A percentile compares a stretch with the other conserved stretches of the same genome.
These are phyloP conservation scores for Agrochola litura DNA, from an alignment of 2,888 invertebrate genomes.

Conservation along the genomic window DNA sequence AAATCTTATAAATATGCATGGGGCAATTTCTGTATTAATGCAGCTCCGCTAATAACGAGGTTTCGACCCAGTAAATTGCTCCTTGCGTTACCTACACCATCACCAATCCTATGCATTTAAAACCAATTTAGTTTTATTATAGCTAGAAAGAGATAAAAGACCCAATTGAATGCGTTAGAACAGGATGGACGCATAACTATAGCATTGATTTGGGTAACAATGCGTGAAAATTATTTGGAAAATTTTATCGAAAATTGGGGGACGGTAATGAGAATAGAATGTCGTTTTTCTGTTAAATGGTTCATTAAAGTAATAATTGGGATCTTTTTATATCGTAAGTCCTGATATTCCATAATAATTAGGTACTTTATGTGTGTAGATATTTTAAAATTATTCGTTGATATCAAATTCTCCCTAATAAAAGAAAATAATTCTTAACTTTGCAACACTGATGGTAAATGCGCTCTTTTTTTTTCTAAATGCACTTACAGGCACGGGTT, in stretches of 20 bases:
- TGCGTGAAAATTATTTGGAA: conserved; percentile 57
- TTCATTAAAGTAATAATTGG: conserved; percentile 28
- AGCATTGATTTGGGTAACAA: conserved; percentile 55
- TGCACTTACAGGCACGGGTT: conserved; percentile 75
- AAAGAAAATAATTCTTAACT: neutral
- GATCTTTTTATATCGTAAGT: conserved; percentile 1
- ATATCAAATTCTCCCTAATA: neutral
- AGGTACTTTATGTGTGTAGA: neutral
- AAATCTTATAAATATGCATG: conserved; percentile 84
- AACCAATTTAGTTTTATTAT: conserved; percentile 90
- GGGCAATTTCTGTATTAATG: conserved; percentile 78
- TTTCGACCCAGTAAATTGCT: conserved; percentile 82
- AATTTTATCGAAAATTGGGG: conserved; percentile 43
- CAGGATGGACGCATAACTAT: conserved; percentile 67
- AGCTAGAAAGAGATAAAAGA: conserved; percentile 76
- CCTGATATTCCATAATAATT: neutral
- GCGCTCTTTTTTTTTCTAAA: conserved; percentile 66
- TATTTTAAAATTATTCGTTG: neutral
- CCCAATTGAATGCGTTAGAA: conserved; percentile 68
- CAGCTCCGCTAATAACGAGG: conserved; percentile 75
- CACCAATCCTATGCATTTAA: conserved; percentile 90
- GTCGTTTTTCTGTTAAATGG: conserved; percentile 24
- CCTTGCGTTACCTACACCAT: conserved; percentile 83
- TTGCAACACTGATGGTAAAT: conserved; percentile 67
- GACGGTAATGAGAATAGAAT: conserved; percentile 26